These are phyloP conservation scores for Prunella strophiata DNA, from an alignment of 2,797 vertebrate species.

Conservation along the genomic window DNA sequence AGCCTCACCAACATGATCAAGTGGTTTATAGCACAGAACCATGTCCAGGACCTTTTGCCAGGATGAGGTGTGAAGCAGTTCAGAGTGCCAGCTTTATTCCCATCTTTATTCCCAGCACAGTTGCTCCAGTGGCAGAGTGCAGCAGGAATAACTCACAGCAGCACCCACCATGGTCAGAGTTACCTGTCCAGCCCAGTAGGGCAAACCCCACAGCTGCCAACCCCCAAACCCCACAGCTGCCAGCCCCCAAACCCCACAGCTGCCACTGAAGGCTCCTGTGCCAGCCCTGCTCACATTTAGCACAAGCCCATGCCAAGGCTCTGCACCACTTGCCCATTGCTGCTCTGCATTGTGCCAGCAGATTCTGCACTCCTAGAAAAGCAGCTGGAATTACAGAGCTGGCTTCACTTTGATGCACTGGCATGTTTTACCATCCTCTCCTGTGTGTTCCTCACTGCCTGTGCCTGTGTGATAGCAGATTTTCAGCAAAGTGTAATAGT, in stretches of 20 bases:
- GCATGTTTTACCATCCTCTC: not conserved
- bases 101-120: not conserved
- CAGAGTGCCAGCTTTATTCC: not conserved
- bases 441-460: not conserved
- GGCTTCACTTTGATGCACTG: not conserved
- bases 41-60: not conserved
- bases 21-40: not conserved
- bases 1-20: not conserved
- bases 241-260: not conserved
- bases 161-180: not conserved
- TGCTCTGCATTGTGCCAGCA: not conserved
- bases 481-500: not conserved
- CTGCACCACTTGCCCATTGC: not conserved
- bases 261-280: not conserved
- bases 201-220: not conserved
- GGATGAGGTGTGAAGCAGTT: not conserved
- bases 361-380: not conserved
- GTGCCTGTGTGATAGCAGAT: not conserved
- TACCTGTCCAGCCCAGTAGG: no score
- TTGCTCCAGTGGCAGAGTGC: fast-evolving
- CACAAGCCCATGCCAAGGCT: not conserved
- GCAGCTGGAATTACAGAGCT: not conserved
- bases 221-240: no score
- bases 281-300: not conserved
- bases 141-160: not conserved